phyloP scores from a whole-genome alignment of 2,888 invertebrate genomes.

The Acronicta alni region DNA sequence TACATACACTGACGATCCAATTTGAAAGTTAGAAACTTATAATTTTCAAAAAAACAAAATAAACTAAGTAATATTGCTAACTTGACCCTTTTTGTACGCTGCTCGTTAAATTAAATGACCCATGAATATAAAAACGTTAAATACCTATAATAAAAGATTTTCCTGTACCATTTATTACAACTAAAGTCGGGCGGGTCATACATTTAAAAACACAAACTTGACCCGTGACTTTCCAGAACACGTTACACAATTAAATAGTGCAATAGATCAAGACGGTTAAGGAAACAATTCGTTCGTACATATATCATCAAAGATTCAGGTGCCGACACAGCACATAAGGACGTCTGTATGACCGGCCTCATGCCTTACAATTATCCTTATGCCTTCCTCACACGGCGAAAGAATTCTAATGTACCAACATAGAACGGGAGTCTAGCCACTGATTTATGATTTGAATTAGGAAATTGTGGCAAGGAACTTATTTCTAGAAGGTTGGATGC shows the following conservation, averaged over 20 bases:
- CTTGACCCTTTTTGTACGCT: slow-evolving; percentile 4
- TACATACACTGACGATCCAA: no score
- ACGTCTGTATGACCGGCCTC: slow-evolving; percentile 60
- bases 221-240: slow-evolving; percentile 49
- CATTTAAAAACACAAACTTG: slow-evolving; percentile 32
- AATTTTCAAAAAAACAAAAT: not conserved
- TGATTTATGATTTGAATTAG: slow-evolving; percentile 51
- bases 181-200: slow-evolving; percentile 8
- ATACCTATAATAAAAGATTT: slow-evolving; percentile 19
- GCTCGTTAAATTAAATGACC: not conserved
- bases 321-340: slow-evolving; percentile 59
- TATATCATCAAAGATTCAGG: slow-evolving; percentile 73
- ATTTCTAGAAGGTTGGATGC: slow-evolving; percentile 35
- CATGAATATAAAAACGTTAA: slow-evolving; percentile 15
- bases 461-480: slow-evolving; percentile 46
- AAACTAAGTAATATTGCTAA: not conserved
- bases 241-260: slow-evolving; percentile 32
- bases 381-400: slow-evolving; percentile 69
- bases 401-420: slow-evolving; percentile 50
- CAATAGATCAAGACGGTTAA: slow-evolving; percentile 49
- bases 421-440: slow-evolving; percentile 21
- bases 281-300: slow-evolving; percentile 62
- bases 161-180: slow-evolving; percentile 36
- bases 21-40: not conserved
- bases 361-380: slow-evolving; percentile 72